These are phyloP conservation scores for Microplitis mediator DNA, from an alignment of 1,140 invertebrate species.

Conservation along the genomic window DNA sequence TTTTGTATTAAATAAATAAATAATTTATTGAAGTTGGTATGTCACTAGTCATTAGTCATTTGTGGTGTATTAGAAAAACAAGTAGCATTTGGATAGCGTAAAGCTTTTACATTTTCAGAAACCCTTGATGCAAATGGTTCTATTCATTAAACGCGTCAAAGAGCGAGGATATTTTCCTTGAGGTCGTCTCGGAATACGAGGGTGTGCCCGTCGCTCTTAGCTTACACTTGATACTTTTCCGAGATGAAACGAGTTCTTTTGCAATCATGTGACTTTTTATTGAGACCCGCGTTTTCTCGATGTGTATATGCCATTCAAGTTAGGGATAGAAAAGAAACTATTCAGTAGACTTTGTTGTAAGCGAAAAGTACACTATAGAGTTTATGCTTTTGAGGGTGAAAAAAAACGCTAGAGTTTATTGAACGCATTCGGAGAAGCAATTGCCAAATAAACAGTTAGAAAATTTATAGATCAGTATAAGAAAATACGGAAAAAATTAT, in stretches of 20 bases:
- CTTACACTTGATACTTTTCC: constrained; percentile 25
- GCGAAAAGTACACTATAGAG: constrained; percentile 29
- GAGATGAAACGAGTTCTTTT: constrained; percentile 31
- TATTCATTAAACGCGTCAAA: constrained; percentile 25
- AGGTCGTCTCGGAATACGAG: constrained; percentile 17
- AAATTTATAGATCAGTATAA: not conserved
- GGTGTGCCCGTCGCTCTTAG: constrained; percentile 16
- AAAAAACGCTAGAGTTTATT: not conserved
- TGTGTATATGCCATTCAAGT: constrained; percentile 13
- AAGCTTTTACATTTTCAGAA: not conserved
- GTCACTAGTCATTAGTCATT: constrained; percentile 20
- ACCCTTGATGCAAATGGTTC: constrained; percentile 28
- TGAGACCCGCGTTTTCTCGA: constrained; percentile 32
- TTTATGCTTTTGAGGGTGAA: constrained; percentile 14
- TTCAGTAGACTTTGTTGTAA: too few species aligned
- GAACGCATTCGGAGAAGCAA: not conserved
- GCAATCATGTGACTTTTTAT: constrained; percentile 40
- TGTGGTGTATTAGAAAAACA: constrained; percentile 16
- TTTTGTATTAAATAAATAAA: constrained; percentile 13
- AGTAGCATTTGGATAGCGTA: not conserved
- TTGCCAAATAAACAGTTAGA: not conserved
- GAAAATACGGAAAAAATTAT: too few species aligned
- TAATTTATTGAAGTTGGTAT: constrained; percentile 11
- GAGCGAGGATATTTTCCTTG: constrained; percentile 28
- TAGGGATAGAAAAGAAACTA: not conserved